phyloP scores from a whole-genome alignment of 2,888 invertebrate genomes.

The Teleiodes luculella region DNA sequence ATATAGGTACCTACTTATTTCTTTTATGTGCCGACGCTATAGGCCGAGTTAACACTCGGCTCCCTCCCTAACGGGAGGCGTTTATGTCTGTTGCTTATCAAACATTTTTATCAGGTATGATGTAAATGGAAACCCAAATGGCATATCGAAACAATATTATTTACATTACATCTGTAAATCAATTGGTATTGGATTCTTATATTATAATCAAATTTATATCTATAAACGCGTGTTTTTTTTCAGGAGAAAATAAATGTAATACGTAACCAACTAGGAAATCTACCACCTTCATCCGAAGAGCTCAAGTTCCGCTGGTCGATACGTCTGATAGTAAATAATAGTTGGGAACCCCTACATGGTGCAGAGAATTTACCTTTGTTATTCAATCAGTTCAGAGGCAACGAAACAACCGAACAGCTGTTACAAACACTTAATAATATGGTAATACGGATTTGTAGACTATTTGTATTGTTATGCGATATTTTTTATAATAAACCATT shows the following conservation, averaged over 20 bases:
- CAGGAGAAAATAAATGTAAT: constrained; percentile 53
- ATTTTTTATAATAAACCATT: too few species aligned
- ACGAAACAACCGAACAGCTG: constrained; percentile 41
- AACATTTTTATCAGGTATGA: too few species aligned
- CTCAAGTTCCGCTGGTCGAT: constrained; percentile 54
- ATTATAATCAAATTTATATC: too few species aligned
- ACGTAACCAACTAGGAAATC: constrained; percentile 38
- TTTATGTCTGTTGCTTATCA: too few species aligned
- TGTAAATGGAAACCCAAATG: too few species aligned
- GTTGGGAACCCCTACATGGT: constrained; percentile 21
- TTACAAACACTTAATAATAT: constrained; percentile 47
- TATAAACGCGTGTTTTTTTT: not conserved
- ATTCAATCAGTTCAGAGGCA: constrained; percentile 43
- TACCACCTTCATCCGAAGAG: constrained; percentile 44
- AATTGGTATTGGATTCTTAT: too few species aligned
- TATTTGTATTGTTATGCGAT: too few species aligned
- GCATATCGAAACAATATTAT: not conserved
- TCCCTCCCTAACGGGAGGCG: too few species aligned
- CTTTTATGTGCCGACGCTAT: too few species aligned
- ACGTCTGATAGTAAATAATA: constrained; percentile 45
- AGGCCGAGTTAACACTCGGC: too few species aligned
- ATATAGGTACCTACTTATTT: too few species aligned
- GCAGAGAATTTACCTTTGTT: constrained; percentile 38
- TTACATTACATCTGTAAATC: not conserved
- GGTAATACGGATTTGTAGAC: too few species aligned